Evolutionary conservation across 2,113 vertebrate genomes (phyloP), one percentile per base, ranked within the genome.

Genomic region (Halichoeres trimaculatus): DNA sequence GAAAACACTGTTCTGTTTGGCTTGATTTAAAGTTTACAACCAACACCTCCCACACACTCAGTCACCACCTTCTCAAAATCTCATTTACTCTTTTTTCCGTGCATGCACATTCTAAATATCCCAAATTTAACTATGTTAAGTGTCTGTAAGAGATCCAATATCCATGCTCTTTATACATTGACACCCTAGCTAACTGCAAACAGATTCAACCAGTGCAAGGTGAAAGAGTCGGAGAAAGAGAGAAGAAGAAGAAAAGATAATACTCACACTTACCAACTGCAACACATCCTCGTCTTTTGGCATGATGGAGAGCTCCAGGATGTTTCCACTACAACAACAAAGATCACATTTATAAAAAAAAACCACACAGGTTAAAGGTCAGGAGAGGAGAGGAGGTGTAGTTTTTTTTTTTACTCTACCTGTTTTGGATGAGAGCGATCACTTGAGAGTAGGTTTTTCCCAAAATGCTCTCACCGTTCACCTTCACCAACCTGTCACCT

Each of bases 391-490:
- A 35, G 17, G 4, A 69, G 8, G 70, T 10, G 2, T 35, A 13
- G 50, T 69, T 30, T 0, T 0, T 6, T 22, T 10, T 14, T 30
- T 3, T 6, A 1, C 22, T 93, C 80, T 79, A 97, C 98, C 98
- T 98, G 91, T 97, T 97, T 83, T 99, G 97, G 91, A 99, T 99
- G 67, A 98, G 94, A 0, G 94, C 87, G 43, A 99, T 98, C 81
- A 99, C 97, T 88, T 99, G 97, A 0, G 97, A 98, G 85, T 99
- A 99, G 47, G 96, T 98, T 93, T 97, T 99, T 1, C 98, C 98
- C 1, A 99, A 86, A 83, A 98, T 92, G 61, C 93, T 98, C 79
- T 98, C 95, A 16, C 97, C 95, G 0, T 99, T 99, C 78, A 99
- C 97, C 87, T 96, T 98, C 80, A 99, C 96, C 81, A 99, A 90